Evolutionary conservation across 2,113 vertebrate species (phyloP).

Genomic region (Ailurus styani): DNA sequence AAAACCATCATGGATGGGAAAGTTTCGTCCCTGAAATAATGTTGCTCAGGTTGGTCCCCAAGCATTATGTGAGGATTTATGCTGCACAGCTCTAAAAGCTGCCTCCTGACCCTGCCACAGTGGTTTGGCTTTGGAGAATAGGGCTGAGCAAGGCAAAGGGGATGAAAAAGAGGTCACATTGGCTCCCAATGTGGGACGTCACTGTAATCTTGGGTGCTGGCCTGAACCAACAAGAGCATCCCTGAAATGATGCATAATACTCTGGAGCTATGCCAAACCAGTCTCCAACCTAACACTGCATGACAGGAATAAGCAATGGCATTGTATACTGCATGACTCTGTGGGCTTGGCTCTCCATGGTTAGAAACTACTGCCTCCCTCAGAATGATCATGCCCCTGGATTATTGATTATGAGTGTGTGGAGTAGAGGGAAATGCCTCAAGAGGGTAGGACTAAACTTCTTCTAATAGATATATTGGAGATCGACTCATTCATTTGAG

Average conservation of each 20-base stretch:
- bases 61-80: neutral
- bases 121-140: neutral
- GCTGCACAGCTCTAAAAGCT: neutral
- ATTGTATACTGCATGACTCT: fast-evolving
- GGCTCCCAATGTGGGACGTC: neutral
- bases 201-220: neutral
- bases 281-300: too few species aligned
- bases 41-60: neutral
- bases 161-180: neutral
- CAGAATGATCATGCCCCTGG: neutral
- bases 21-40: neutral
- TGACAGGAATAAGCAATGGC: neutral
- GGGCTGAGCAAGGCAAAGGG: neutral
- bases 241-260: neutral
- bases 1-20: neutral
- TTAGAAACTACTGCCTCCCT: neutral
- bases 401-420: neutral
- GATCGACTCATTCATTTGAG: neutral
- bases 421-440: neutral
- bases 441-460: neutral
- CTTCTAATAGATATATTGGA: neutral
- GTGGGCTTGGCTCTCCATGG: neutral
- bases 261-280: neutral
- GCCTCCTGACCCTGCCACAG: neutral
- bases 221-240: neutral